These are phyloP conservation scores for Urosaurus nigricauda DNA, from an alignment of 2,797 vertebrate species.

Conservation along the genomic window DNA sequence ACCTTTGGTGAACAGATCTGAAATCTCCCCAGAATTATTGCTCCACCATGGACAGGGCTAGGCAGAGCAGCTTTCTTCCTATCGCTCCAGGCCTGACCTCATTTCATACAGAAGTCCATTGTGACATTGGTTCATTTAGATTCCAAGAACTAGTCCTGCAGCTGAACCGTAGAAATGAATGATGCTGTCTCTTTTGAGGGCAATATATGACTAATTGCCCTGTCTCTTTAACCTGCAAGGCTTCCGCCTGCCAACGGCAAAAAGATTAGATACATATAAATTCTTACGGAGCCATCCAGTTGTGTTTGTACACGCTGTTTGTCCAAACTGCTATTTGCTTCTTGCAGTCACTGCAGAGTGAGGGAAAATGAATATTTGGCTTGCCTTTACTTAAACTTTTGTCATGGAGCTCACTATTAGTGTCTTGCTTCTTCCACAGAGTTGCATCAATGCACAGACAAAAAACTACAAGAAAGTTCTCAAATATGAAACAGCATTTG, in stretches of 20 bases:
- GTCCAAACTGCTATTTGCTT: not conserved
- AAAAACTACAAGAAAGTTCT: not conserved
- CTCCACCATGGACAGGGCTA: not conserved
- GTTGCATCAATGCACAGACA: not conserved
- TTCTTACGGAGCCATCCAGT: not conserved
- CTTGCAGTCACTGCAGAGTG: not conserved
- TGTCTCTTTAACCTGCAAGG: not conserved
- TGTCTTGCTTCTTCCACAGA: not conserved
- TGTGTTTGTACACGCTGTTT: not conserved
- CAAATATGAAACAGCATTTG: not conserved
- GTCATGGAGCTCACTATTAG: not conserved
- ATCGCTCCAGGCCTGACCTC: constrained; percentile 37
- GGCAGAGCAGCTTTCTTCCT: not conserved
- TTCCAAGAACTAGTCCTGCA: constrained; percentile 37
- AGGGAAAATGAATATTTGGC: not conserved
- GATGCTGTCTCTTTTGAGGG: not conserved
- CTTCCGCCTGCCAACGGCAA: not conserved
- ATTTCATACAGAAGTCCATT: constrained; percentile 53
- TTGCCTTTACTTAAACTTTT: not conserved
- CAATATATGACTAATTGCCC: not conserved
- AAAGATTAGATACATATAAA: not conserved
- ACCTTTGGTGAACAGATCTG: not conserved
- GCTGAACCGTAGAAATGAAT: constrained; percentile 28
- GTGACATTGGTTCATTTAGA: constrained; percentile 50
- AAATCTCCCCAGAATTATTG: not conserved